Conservation (phyloP, 1,140 invertebrate species). For the Drosophila simulans region DNA sequence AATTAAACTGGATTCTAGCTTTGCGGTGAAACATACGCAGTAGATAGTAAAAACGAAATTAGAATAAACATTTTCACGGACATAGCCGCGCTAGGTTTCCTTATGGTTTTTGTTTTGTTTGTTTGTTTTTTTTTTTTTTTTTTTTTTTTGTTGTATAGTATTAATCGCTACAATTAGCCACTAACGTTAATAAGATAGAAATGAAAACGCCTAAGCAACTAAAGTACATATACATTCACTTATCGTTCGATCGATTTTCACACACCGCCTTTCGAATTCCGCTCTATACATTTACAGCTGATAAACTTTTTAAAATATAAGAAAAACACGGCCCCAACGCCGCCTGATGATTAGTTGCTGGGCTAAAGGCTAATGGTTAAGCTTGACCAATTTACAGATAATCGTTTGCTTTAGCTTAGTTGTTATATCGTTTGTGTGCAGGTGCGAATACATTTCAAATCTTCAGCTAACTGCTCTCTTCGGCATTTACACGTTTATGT, state of each 20-base stretch:
- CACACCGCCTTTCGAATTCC: conserved; percentile 3
- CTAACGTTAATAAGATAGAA: conserved; percentile 60
- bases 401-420: conserved; percentile 10
- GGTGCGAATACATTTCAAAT: conserved; percentile 52
- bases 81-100: conserved; percentile 34
- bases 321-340: conserved; percentile 30
- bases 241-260: conserved; percentile 18
- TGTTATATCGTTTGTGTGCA: conserved; percentile 31
- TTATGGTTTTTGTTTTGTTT: not conserved
- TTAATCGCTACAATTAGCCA: conserved; percentile 61
- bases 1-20: conserved; percentile 47
- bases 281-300: conserved; percentile 37
- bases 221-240: conserved; percentile 64
- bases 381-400: conserved; percentile 45
- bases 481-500: conserved; percentile 31
- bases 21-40: conserved; percentile 47
- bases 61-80: conserved; percentile 46
- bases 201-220: conserved; percentile 70
- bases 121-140: not conserved
- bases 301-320: conserved; percentile 43
- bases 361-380: conserved; percentile 12
- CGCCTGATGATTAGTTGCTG: conserved; percentile 22
- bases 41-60: conserved; percentile 42
- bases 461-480: conserved; percentile 33
- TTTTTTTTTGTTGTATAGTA: conserved; percentile 23